These are phyloP conservation scores for Apocheima hispidaria DNA, from an alignment of 2,888 invertebrate genomes.

Conservation along the genomic window DNA sequence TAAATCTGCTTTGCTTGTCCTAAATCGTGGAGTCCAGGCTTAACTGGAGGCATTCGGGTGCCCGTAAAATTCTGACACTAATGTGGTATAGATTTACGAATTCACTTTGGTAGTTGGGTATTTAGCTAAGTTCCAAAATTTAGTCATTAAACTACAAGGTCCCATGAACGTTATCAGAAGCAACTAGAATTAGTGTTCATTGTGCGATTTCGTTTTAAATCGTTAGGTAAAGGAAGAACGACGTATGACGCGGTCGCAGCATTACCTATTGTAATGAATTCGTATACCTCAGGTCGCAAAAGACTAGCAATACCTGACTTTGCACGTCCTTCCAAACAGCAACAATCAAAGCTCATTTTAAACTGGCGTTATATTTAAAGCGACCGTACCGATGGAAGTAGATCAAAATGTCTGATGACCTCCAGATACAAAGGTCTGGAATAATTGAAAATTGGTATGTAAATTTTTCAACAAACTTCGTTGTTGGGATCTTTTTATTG, in stretches of 20 bases:
- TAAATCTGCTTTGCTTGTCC: no score
- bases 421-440: slow-evolving; percentile 66
- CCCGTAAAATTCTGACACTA: no score
- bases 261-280: slow-evolving; percentile 83
- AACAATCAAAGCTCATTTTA: slow-evolving; percentile 51
- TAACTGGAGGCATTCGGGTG: no score
- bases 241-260: slow-evolving; percentile 63
- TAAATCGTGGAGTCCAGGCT: no score
- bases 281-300: slow-evolving; percentile 71
- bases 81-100: no score
- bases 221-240: slow-evolving; percentile 60
- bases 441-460: slow-evolving; percentile 57
- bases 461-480: slow-evolving; percentile 25
- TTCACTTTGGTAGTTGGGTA: no score
- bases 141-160: neutral
- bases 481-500: slow-evolving; percentile 6
- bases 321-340: slow-evolving; percentile 45
- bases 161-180: slow-evolving; percentile 3
- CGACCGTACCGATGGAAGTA: slow-evolving; percentile 52
- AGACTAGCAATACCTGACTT: slow-evolving; percentile 58
- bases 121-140: no score
- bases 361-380: slow-evolving; percentile 52
- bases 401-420: slow-evolving; percentile 70
- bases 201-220: slow-evolving; percentile 48
- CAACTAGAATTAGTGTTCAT: slow-evolving; percentile 34